These are phyloP conservation scores for Tineola bisselliella DNA, from an alignment of 2,888 invertebrate species.

Conservation along the genomic window DNA sequence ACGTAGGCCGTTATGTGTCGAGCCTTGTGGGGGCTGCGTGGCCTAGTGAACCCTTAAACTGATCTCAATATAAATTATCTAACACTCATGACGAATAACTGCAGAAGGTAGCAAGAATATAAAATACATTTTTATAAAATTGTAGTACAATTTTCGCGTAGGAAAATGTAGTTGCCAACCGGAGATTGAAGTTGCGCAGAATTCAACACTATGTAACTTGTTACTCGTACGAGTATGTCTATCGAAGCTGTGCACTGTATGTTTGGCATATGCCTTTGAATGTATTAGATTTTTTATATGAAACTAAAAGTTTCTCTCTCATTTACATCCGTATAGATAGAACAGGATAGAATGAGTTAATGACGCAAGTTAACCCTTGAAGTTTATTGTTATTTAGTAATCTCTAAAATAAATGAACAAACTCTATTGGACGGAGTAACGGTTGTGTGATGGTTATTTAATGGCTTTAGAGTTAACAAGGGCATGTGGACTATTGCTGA, in stretches of 20 bases:
- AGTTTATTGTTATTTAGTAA: slow-evolving; percentile 7
- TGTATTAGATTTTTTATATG: too few species aligned
- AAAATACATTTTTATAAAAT: slow-evolving; percentile 6
- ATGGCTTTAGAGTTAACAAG: slow-evolving; percentile 3
- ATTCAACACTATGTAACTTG: neutral
- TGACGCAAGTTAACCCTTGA: neutral
- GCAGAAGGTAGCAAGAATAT: neutral
- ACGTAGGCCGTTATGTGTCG: slow-evolving; percentile 22
- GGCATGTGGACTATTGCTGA: too few species aligned
- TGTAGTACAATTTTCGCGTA: neutral
- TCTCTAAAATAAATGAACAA: neutral
- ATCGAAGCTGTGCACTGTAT: neutral
- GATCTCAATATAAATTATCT: neutral
- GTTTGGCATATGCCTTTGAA: too few species aligned
- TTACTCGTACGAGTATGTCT: neutral
- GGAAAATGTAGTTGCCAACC: neutral
- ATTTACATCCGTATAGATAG: neutral
- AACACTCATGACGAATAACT: neutral
- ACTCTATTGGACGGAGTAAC: slow-evolving; percentile 4
- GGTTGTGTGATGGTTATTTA: slow-evolving; percentile 7
- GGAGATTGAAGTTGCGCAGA: slow-evolving; percentile 9
- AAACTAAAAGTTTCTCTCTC: too few species aligned
- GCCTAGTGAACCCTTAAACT: neutral
- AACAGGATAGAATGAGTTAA: neutral
- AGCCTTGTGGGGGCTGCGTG: slow-evolving; percentile 19